A percentile compares a stretch with the other conserved stretches of the same genome.
Evolutionary conservation across 1,140 invertebrate species (phyloP).

Genomic region (Littorina saxatilis): DNA sequence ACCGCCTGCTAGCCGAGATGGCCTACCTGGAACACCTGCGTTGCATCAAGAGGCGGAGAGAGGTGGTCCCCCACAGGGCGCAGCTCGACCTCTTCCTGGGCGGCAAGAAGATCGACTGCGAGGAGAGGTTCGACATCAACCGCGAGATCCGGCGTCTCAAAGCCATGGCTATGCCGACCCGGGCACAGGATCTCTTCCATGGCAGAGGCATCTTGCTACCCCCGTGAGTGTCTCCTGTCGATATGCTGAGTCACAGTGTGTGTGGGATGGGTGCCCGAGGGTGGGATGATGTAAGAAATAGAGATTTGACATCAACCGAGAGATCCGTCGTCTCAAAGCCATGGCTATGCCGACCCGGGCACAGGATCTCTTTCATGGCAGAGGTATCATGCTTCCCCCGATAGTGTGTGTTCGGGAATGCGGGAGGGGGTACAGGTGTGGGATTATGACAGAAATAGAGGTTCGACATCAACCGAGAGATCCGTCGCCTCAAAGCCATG

Average conservation of each 20-base stretch:
- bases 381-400: slow-evolving; percentile 62
- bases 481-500: slow-evolving; percentile 61
- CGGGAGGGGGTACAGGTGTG: background rate
- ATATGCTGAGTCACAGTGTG: background rate
- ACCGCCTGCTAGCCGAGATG: slow-evolving; percentile 64
- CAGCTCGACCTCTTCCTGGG: slow-evolving; percentile 69
- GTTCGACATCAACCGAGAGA: slow-evolving; percentile 63
- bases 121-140: slow-evolving; percentile 66
- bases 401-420: slow-evolving; percentile 35
- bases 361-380: slow-evolving; percentile 63
- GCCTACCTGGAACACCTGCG: slow-evolving; percentile 68
- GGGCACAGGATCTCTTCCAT: slow-evolving; percentile 64
- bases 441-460: too few relatives aligned
- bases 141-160: slow-evolving; percentile 63
- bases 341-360: slow-evolving; percentile 63
- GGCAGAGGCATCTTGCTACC: slow-evolving; percentile 64
- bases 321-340: slow-evolving; percentile 62
- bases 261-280: background rate
- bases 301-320: slow-evolving; percentile 63
- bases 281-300: too few relatives aligned
- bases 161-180: slow-evolving; percentile 60
- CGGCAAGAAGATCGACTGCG: slow-evolving; percentile 68
- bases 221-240: slow-evolving; percentile 44
- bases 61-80: slow-evolving; percentile 68
- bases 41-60: slow-evolving; percentile 58